These are phyloP conservation scores for Tribolium madens DNA, from an alignment of 1,140 invertebrate genomes.

Conservation along the genomic window DNA sequence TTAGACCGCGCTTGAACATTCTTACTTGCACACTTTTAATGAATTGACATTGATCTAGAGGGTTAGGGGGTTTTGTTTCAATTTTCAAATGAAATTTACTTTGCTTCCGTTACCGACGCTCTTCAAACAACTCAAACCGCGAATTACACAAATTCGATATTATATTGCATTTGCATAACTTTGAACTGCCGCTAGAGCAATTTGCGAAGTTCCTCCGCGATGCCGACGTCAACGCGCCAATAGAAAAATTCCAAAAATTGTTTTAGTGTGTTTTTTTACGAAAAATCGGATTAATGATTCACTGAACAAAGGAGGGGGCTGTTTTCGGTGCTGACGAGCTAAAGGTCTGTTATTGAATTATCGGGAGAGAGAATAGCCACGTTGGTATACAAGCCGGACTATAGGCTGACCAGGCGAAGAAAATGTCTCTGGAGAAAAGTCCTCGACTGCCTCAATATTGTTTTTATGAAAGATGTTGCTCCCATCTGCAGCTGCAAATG, in stretches of 20 bases:
- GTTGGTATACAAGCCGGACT: slow-evolving; percentile 1
- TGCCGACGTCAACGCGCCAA: not conserved
- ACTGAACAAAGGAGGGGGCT: slow-evolving; percentile 3
- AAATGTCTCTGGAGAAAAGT: slow-evolving; percentile 45
- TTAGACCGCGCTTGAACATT: slow-evolving; percentile 60
- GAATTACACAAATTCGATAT: slow-evolving; percentile 45
- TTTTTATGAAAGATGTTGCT: slow-evolving; percentile 55
- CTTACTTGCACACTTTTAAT: slow-evolving; percentile 59
- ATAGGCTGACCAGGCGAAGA: slow-evolving; percentile 42
- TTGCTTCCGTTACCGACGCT: slow-evolving; percentile 25
- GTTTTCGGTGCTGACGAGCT: slow-evolving; percentile 48
- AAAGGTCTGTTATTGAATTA: slow-evolving; percentile 54
- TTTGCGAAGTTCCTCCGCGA: not conserved
- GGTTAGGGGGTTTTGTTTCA: slow-evolving; percentile 61
- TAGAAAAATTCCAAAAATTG: not conserved
- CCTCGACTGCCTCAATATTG: slow-evolving; percentile 53
- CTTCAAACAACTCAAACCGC: slow-evolving; percentile 47
- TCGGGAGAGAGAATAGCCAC: slow-evolving; percentile 50
- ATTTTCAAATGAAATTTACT: slow-evolving; percentile 59
- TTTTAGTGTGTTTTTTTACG: not conserved
- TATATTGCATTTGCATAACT: slow-evolving; percentile 42
- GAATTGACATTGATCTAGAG: slow-evolving; percentile 65
- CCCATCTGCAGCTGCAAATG: slow-evolving; percentile 48
- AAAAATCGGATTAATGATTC: slow-evolving; percentile 40
- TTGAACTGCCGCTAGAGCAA: slow-evolving; percentile 4